These are phyloP conservation scores for Oceanites oceanicus DNA, from an alignment of 2,113 vertebrate species.

Conservation along the genomic window DNA sequence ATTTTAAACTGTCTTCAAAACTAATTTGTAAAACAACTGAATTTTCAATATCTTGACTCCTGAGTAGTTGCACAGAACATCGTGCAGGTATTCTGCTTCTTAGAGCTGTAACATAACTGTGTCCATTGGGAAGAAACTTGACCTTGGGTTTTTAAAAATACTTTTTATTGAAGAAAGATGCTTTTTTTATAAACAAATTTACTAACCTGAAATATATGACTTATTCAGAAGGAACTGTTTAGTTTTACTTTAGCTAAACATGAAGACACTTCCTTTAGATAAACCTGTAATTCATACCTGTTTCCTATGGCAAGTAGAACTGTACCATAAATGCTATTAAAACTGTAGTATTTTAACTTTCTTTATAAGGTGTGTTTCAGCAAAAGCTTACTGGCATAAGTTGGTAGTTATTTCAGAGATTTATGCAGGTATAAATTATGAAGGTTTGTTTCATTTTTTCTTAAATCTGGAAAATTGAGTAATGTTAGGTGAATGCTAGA, in stretches of 20 bases:
- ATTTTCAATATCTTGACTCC: neutral
- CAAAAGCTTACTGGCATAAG: neutral
- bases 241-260: neutral
- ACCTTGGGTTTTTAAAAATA: neutral
- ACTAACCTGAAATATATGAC: neutral
- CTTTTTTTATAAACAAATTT: neutral
- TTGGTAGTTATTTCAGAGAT: neutral
- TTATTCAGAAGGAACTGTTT: neutral
- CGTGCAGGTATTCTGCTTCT: neutral
- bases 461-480: neutral
- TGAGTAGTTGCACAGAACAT: neutral
- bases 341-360: neutral
- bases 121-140: neutral
- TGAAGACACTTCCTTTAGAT: neutral
- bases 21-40: neutral
- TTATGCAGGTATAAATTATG: neutral
- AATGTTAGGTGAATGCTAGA: neutral
- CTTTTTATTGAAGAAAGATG: neutral
- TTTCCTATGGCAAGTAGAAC: neutral
- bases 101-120: rapidly evolving
- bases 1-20: neutral
- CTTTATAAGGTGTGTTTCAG: neutral
- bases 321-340: neutral
- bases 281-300: neutral
- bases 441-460: neutral